Conservation (phyloP, 2,797 vertebrate species). For the Periophthalmus magnuspinnatus region DNA sequence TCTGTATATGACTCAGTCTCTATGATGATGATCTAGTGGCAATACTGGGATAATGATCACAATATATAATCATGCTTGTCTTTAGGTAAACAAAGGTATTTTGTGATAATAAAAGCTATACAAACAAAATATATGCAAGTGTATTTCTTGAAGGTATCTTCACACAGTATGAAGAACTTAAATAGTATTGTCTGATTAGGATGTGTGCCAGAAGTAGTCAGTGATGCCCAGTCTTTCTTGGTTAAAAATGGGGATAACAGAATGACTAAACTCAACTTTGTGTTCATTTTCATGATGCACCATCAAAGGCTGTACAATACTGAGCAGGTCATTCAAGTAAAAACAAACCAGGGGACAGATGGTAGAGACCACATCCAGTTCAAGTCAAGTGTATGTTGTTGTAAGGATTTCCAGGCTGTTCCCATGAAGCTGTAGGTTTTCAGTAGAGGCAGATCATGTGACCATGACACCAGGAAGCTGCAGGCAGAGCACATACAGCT, state of each 20-base stretch:
- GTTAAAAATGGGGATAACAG: conserved; percentile 3
- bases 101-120: neutral
- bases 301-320: conserved; percentile 47
- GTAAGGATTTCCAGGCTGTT: conserved; percentile 6
- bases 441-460: conserved; percentile 24
- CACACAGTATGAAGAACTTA: too few relatives aligned
- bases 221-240: neutral
- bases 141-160: too few relatives aligned
- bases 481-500: conserved; percentile 41
- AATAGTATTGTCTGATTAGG: too few relatives aligned
- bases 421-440: conserved; percentile 19
- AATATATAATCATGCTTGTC: neutral
- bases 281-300: neutral
- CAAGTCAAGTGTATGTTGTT: conserved; percentile 8
- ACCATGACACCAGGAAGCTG: conserved; percentile 25
- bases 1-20: neutral
- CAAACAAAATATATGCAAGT: too few relatives aligned
- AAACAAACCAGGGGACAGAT: conserved; percentile 29
- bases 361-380: conserved; percentile 28
- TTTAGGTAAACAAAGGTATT: neutral
- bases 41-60: neutral
- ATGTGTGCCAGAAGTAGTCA: neutral
- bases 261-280: conserved; percentile 18
- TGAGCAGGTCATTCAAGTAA: conserved; percentile 64
- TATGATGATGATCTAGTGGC: neutral